Conservation (phyloP, 2,113 vertebrate genomes). For the Xenopus laevis region DNA sequence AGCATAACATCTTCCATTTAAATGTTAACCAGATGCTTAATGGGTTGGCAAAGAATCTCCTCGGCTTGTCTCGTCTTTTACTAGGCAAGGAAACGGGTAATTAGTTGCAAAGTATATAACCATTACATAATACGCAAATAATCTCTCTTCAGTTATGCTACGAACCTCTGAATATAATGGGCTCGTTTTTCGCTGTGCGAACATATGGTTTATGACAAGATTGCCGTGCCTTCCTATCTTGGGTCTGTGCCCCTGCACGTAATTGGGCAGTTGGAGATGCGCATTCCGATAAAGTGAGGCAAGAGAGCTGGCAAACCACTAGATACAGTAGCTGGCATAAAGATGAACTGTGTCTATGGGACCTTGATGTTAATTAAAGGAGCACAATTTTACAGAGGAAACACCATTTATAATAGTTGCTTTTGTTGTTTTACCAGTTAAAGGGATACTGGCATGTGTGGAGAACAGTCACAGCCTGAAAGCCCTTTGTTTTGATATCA, state of each 20-base stretch:
- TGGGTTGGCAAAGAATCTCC: slow-evolving; percentile 26
- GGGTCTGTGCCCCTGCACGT: slow-evolving; percentile 11
- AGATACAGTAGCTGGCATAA: slow-evolving; percentile 4
- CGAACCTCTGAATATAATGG: slow-evolving; percentile 26
- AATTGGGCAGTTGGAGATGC: slow-evolving; percentile 18
- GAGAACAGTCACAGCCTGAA: no score
- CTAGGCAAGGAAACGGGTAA: slow-evolving; percentile 16
- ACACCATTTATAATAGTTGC: no score
- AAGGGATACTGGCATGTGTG: no score
- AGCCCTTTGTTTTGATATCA: no score
- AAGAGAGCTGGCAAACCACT: neutral
- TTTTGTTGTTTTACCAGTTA: no score
- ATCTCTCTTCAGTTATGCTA: slow-evolving; percentile 13
- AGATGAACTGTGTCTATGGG: slow-evolving; percentile 4
- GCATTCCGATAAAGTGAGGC: neutral
- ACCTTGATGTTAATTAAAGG: no score
- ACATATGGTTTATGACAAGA: slow-evolving; percentile 40
- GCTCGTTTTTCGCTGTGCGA: slow-evolving; percentile 1
- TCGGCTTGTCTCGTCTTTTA: slow-evolving; percentile 13
- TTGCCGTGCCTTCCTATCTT: neutral
- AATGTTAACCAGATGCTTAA: slow-evolving; percentile 40
- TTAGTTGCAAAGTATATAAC: slow-evolving; percentile 29
- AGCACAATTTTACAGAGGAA: no score
- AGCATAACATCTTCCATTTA: slow-evolving; percentile 32
- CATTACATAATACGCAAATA: slow-evolving; percentile 22